phyloP scores from a whole-genome alignment of 2,888 invertebrate species.

The Diaprepes abbreviatus region DNA sequence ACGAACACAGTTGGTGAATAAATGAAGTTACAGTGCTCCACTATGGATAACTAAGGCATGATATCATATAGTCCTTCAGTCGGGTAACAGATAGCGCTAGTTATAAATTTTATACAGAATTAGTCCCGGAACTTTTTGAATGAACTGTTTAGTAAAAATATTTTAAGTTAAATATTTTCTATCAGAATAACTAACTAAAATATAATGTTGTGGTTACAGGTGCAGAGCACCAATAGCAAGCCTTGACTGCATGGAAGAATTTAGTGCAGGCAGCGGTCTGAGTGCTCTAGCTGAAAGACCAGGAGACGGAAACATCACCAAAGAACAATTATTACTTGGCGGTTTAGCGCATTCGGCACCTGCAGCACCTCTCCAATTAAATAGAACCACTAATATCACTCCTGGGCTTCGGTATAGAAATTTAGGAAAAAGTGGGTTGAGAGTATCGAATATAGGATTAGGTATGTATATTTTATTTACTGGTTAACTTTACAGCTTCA shows the following conservation, averaged over 20 bases:
- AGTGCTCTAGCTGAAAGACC: slow-evolving; percentile 67
- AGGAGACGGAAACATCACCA: slow-evolving; percentile 69
- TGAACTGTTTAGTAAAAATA: no score
- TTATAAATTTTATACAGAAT: no score
- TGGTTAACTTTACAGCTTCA: no score
- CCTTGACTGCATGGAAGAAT: slow-evolving; percentile 95
- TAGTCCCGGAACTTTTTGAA: no score
- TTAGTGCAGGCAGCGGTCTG: slow-evolving; percentile 76
- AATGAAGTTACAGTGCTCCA: no score
- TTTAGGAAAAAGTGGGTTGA: slow-evolving; percentile 93
- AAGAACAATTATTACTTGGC: slow-evolving; percentile 71
- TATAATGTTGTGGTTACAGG: no score
- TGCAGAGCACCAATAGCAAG: slow-evolving; percentile 94
- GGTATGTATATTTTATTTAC: slow-evolving; percentile 73
- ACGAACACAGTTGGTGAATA: no score
- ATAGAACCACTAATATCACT: slow-evolving; percentile 78
- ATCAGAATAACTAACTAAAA: no score
- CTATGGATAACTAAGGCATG: no score
- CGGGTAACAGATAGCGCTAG: no score
- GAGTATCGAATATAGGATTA: slow-evolving; percentile 94
- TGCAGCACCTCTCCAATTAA: slow-evolving; percentile 69
- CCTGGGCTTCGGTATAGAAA: slow-evolving; percentile 92
- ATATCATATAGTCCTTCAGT: no score
- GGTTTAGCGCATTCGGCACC: slow-evolving; percentile 63
- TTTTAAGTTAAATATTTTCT: no score